phyloP scores from a whole-genome alignment of 2,113 vertebrate genomes.

The Thamnaconus septentrionalis region DNA sequence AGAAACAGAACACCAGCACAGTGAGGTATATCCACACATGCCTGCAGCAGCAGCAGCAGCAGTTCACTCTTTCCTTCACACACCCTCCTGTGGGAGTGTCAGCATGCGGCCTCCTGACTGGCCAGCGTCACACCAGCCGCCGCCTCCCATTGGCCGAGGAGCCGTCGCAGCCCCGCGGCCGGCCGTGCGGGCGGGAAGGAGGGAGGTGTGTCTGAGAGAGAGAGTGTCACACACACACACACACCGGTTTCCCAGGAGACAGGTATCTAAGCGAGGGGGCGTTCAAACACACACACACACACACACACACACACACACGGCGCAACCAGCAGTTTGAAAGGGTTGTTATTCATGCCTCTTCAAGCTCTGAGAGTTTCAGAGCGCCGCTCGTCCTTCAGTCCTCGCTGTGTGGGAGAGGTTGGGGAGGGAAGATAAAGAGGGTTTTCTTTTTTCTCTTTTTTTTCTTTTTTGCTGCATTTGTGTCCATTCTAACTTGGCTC shows the following conservation, averaged over 20 bases:
- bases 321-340: constrained; percentile 52
- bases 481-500: neutral
- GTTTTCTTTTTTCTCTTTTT: constrained; percentile 1
- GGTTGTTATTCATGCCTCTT: constrained; percentile 47
- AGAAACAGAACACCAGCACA: neutral
- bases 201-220: neutral
- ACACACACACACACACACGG: constrained; percentile 9
- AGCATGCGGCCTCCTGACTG: constrained; percentile 41
- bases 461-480: neutral
- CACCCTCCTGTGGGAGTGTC: constrained; percentile 66
- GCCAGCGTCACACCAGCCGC: constrained; percentile 19
- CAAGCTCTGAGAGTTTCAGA: constrained; percentile 29
- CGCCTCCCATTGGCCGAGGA: constrained; percentile 39
- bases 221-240: neutral
- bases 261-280: constrained; percentile 60
- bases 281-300: constrained; percentile 38
- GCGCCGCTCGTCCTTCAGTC: constrained; percentile 46
- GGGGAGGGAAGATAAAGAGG: neutral
- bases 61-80: constrained; percentile 7
- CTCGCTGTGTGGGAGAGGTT: neutral
- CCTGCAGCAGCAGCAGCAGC: constrained; percentile 4
- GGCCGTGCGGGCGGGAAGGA: neutral
- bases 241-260: constrained; percentile 68
- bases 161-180: constrained; percentile 14
- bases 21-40: constrained; percentile 19